Base-by-base conservation (phyloP, 2,888 invertebrate genomes). In the Lycocerus yunnanus region DNA sequence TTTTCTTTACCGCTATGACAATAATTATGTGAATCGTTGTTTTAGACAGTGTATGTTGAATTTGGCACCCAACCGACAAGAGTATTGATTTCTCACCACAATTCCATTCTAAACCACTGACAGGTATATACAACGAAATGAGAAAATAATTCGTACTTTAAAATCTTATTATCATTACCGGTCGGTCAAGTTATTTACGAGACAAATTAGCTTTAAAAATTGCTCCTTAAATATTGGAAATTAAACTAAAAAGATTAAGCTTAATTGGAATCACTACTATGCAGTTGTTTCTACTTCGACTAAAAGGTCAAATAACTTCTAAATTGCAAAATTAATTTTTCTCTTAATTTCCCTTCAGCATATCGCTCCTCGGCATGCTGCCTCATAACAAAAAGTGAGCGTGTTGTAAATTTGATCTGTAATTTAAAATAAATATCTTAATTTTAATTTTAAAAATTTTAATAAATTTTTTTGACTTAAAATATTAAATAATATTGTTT, bases 1-100 rank as follows among this genome's bases (percentile, higher is more conserved):
- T 43, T 43, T 43, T 43, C 43, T 68, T 69, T 70, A 70, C 63
- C 63, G 63, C 65, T 58, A 18, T 58, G 69, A 70, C 69, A 70
- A n/a, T n/a, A n/a, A 63, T 18, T 70, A 15, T 43, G 10, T 27
- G 16, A 20, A 15, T 14, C 14, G 65, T 27, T 70, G 65, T 20
- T 63, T 70, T 65, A 20, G 63, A 70, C 69, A 60, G 61, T 63
- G 15, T 60, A 60, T 16, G 60, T 60, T 63, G 16, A 20, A 20
- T 63, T 63, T 63, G 20, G 61, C 18, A 63, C n/a, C 61, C 20
- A 63, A n/a, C 18, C 20, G 20, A 63, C 61, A 18, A 63, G 20
- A 63, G 18, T 63, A 63, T 63, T 20, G 61, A 63, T 63, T 63
- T 63, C 61, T 11, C 20, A 20, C 11, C 20, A 16, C 16, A 63